Percentiles rank a stretch among this genome's conserved stretches.
Evolutionary conservation across 2,797 vertebrate species (phyloP).

Genomic region (Perodicticus potto): DNA sequence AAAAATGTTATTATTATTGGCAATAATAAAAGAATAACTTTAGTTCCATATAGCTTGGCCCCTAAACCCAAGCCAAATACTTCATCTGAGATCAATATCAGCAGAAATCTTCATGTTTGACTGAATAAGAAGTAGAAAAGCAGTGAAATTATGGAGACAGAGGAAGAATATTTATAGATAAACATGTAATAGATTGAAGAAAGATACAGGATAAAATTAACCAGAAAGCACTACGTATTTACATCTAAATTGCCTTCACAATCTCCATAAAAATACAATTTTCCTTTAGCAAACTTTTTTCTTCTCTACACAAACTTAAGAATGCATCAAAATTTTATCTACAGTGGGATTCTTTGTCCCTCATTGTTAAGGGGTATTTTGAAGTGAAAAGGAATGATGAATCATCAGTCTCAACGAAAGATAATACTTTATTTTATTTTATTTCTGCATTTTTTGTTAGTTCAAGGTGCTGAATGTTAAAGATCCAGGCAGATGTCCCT

Average conservation of each 20-base stretch:
- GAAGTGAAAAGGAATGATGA: background rate
- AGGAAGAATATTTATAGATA: background rate
- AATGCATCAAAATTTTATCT: background rate
- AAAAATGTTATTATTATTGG: background rate
- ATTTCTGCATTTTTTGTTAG: background rate
- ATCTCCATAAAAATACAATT: background rate
- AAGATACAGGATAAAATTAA: background rate
- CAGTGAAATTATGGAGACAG: background rate
- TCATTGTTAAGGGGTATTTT: background rate
- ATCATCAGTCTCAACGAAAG: background rate
- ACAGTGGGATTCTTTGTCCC: background rate
- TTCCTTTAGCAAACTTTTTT: background rate
- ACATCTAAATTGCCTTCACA: background rate
- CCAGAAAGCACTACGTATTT: background rate
- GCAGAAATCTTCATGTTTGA: background rate
- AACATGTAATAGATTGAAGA: slow-evolving; percentile 72
- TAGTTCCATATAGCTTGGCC: background rate
- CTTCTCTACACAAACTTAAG: background rate
- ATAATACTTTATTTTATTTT: background rate
- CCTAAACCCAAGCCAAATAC: background rate
- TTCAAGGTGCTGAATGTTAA: background rate
- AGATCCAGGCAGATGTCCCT: background rate
- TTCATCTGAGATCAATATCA: background rate
- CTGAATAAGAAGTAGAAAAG: background rate
- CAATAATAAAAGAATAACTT: background rate